Base-by-base conservation (phyloP, 2,113 vertebrate species). In the Tetrao urogallus region DNA sequence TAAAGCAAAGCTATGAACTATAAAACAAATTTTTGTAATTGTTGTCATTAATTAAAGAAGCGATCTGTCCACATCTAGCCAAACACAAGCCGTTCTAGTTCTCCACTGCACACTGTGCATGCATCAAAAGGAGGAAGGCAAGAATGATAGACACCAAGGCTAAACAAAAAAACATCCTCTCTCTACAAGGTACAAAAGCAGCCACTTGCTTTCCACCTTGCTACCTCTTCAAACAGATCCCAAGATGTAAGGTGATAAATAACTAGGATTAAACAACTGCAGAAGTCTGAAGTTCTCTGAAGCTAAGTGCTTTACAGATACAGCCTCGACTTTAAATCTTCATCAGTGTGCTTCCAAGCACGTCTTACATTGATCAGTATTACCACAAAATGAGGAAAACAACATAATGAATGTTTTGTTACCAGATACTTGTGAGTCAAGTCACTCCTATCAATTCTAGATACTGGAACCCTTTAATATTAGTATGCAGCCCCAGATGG, bases 1-100 rank as follows among this genome's bases (percentile, higher is more conserved):
- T 87, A 95, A 94, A 94, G 80, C 61, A 81, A 92, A 93, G 73
- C 77, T 86, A 54, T 87, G 67, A 72, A 87, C 94, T 66, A 84
- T 1, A 90, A 90, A 88, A 12, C 40, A 82, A 25, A 43, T 77
- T 81, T 83, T 82, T n/a, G 65, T 92, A 69, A 34, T 81, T 75
- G 45, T 72, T 94, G 85, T 91, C 82, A 75, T 76, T 89, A 92
- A 92, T 93, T 88, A 84, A 90, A 89, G 74, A 89, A 92, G 81
- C 34, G 57, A 89, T 76, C 77, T 81, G 70, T 43, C 43, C 8
- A 1, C 69, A 78, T 78, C 65, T 64, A 80, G 47, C 47, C 61
- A 67, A 63, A 91, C 63, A 79, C 65, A 67, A 90, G 63, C 65
- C 81, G 17, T 66, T 85, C 30, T 32, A 74, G 17, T 42, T 54